Conservation (phyloP, 2,113 vertebrate genomes). For the Bubalus kerabau region DNA sequence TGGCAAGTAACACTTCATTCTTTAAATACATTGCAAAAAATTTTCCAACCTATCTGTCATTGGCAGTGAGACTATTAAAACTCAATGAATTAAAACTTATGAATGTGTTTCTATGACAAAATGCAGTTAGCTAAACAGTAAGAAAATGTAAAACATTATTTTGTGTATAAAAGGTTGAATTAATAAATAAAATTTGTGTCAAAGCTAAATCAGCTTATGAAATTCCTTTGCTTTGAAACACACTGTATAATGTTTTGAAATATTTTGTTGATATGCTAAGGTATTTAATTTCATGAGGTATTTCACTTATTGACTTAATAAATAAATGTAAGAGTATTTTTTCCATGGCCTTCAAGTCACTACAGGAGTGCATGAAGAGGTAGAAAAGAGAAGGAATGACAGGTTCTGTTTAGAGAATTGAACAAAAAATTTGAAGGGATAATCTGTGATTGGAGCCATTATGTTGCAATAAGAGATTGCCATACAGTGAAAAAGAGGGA, state of each 20-base stretch:
- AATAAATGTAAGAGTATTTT: background rate
- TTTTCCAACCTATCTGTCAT: background rate
- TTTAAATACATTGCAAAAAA: background rate
- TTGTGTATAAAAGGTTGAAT: background rate
- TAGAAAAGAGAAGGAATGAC: background rate
- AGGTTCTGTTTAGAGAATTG: background rate
- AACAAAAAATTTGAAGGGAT: background rate
- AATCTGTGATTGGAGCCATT: background rate
- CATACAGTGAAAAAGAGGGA: background rate
- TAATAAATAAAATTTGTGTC: background rate
- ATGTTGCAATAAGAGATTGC: background rate
- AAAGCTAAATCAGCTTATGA: background rate
- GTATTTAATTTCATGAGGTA: background rate
- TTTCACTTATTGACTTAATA: background rate
- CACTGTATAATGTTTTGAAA: background rate
- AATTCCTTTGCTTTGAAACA: background rate
- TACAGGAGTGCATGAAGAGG: background rate
- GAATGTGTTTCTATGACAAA: background rate
- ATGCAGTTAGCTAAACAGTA: background rate
- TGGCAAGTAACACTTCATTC: background rate
- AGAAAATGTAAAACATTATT: background rate
- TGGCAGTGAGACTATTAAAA: background rate
- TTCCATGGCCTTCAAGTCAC: background rate
- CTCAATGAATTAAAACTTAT: background rate
- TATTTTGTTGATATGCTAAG: background rate